Percentiles rank a stretch among this genome's conserved stretches.
Evolutionary conservation across 2,888 invertebrate genomes (phyloP).

Genomic region (Apamea sordens): DNA sequence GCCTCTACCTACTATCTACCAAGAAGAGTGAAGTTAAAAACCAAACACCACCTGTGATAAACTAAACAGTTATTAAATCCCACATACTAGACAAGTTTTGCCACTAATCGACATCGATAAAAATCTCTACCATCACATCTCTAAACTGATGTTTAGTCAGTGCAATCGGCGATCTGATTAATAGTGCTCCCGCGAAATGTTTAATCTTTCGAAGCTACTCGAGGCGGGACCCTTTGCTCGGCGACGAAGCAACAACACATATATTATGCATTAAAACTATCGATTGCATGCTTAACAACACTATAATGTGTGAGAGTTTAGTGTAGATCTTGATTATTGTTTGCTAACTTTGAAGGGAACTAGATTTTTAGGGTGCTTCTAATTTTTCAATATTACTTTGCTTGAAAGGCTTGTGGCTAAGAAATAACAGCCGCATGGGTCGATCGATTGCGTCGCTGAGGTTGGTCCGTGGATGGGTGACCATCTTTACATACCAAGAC

Average conservation of each 20-base stretch:
- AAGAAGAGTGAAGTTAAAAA: too few species aligned
- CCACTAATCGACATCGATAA: slow-evolving; percentile 71
- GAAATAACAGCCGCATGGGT: too few species aligned
- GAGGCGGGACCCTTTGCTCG: slow-evolving; percentile 73
- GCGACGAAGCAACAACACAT: slow-evolving; percentile 69
- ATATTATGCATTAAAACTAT: slow-evolving; percentile 86
- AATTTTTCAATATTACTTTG: neutral
- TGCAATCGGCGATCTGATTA: slow-evolving; percentile 91
- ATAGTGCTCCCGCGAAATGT: slow-evolving; percentile 89
- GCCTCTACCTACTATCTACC: neutral
- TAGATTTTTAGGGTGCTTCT: neutral
- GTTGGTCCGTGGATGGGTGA: too few species aligned
- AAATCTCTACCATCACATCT: slow-evolving; percentile 59
- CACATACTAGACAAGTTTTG: too few species aligned
- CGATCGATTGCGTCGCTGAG: too few species aligned
- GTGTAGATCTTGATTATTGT: slow-evolving; percentile 5
- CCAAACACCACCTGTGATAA: too few species aligned
- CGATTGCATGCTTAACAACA: slow-evolving; percentile 72
- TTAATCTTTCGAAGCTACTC: slow-evolving; percentile 87
- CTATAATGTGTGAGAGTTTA: slow-evolving; percentile 34
- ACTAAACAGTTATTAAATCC: neutral
- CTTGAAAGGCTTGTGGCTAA: too few species aligned
- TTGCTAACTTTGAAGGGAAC: neutral
- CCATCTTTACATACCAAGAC: too few species aligned
- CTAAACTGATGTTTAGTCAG: slow-evolving; percentile 85